phyloP scores from a whole-genome alignment of 2,888 invertebrate species.

The Apotomis turbidana region DNA sequence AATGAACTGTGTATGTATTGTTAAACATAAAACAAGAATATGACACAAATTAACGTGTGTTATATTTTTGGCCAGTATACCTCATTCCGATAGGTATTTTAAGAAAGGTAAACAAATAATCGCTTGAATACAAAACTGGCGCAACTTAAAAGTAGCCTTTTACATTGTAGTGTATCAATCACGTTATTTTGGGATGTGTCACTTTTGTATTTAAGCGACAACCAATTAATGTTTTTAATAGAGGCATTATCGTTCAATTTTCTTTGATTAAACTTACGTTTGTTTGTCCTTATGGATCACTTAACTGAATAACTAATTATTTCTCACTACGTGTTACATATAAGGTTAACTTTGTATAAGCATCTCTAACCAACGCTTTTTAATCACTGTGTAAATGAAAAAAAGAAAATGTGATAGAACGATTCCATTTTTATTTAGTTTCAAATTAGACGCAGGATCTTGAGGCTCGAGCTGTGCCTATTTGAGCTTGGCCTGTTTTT shows the following conservation, averaged over 20 bases:
- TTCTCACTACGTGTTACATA: constrained; percentile 9
- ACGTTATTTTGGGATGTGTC: not conserved
- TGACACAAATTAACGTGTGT: not conserved
- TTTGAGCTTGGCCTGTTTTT: constrained; percentile 37
- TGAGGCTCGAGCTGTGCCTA: constrained; percentile 34
- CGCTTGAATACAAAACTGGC: constrained; percentile 1
- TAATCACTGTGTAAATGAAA: constrained; percentile 41
- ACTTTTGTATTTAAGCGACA: not conserved
- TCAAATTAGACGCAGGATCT: constrained; percentile 53
- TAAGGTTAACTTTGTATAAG: constrained; percentile 36
- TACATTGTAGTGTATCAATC: not conserved
- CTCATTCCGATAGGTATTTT: constrained; percentile 25
- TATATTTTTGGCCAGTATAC: constrained; percentile 4
- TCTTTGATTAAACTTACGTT: constrained; percentile 3
- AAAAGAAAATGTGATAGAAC: constrained; percentile 71
- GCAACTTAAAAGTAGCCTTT: not conserved
- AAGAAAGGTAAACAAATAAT: constrained; percentile 1
- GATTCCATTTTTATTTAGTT: constrained; percentile 77
- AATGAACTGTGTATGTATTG: not conserved
- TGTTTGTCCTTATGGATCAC: constrained; percentile 3
- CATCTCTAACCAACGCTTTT: constrained; percentile 38
- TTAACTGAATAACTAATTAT: constrained; percentile 15
- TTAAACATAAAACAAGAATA: not conserved
- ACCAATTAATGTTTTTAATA: not conserved
- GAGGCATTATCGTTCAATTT: not conserved